Conservation (phyloP, 37 sponge, comb jelly and placozoan genomes). For the Mnemiopsis leidyi region DNA sequence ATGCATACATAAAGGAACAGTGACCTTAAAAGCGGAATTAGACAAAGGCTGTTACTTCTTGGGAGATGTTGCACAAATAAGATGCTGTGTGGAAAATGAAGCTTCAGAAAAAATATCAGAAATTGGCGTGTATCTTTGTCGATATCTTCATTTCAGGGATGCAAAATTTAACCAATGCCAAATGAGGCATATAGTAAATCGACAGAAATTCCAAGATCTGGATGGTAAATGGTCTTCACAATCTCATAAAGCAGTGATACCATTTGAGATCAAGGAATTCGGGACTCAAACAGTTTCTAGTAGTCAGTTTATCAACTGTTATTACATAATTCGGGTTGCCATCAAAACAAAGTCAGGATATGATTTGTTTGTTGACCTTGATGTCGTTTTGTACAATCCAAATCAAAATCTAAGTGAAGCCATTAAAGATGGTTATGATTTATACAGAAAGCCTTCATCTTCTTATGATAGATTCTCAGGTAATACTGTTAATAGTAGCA, state of each 20-base stretch:
- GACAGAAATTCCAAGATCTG: background rate
- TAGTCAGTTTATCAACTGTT: background rate
- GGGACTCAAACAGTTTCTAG: background rate
- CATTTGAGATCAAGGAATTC: background rate
- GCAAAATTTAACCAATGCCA: background rate
- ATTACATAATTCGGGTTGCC: background rate
- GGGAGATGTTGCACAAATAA: background rate
- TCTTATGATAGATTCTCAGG: background rate
- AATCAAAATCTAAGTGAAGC: background rate
- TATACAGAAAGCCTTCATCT: too few species aligned
- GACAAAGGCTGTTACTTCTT: background rate
- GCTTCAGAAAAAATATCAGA: background rate
- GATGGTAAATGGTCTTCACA: background rate
- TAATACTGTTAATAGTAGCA: too few species aligned
- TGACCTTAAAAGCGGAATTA: background rate
- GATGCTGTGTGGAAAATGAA: background rate
- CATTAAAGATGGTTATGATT: background rate
- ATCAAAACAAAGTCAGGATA: background rate
- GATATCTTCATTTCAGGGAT: background rate
- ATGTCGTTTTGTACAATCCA: background rate
- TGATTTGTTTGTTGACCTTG: conserved; percentile 27
- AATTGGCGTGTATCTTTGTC: background rate
- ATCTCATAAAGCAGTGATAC: background rate
- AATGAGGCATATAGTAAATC: background rate
- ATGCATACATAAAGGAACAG: background rate